Evolutionary conservation across 2,113 vertebrate species (phyloP).

Genomic region (Aphyosemion australe): DNA sequence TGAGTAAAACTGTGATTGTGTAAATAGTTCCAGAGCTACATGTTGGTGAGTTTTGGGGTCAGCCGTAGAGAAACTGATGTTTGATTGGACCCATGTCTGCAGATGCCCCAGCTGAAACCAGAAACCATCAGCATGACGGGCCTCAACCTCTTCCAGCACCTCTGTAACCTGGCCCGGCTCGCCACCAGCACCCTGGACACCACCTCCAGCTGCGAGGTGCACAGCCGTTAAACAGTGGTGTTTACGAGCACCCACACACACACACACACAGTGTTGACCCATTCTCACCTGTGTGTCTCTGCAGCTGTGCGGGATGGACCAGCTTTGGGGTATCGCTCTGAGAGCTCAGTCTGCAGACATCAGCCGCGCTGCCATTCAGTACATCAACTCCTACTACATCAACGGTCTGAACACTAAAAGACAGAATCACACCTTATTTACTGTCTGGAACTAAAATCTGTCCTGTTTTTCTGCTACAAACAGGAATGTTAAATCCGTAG

Average conservation of each 20-base stretch:
- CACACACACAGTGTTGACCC: neutral
- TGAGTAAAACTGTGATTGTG: no score
- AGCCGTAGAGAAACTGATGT: neutral
- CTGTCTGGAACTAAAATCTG: neutral
- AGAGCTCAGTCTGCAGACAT: conserved; percentile 96
- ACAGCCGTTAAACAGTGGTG: neutral
- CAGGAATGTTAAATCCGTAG: no score
- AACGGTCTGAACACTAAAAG: conserved; percentile 82
- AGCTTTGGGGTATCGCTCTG: conserved; percentile 97
- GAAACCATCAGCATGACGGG: conserved; percentile 99
- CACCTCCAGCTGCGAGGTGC: conserved; percentile 94
- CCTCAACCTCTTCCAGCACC: conserved; percentile 96
- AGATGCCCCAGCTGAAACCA: conserved; percentile 98
- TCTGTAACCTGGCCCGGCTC: conserved; percentile 95
- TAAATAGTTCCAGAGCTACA: no score
- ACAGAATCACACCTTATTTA: neutral
- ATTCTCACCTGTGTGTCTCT: conserved; percentile 8
- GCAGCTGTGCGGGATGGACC: conserved; percentile 98
- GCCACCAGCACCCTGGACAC: conserved; percentile 97
- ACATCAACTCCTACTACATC: conserved; percentile 99
- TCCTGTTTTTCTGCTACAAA: neutral
- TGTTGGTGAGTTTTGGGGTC: no score
- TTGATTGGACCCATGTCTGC: conserved; percentile 1
- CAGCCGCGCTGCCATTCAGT: conserved; percentile 97
- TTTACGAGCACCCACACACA: fast-evolving